Conservation (phyloP, 1,140 invertebrate species). For the Pseudomyrmex dendroicus region DNA sequence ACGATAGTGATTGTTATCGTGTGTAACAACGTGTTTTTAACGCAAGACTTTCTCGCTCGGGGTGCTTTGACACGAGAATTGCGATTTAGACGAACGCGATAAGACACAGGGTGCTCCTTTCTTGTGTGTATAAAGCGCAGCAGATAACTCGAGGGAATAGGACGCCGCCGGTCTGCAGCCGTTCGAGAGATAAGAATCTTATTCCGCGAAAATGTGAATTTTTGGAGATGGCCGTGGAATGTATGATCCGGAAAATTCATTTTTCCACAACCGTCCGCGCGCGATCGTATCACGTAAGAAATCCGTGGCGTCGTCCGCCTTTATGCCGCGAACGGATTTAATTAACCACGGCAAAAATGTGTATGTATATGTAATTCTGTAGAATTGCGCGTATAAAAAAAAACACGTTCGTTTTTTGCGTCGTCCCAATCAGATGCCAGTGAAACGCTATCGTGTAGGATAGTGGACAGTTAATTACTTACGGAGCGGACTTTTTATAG, state of each 20-base stretch:
- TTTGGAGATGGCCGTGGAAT: background rate
- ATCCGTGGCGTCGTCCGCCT: background rate
- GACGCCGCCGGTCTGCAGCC: background rate
- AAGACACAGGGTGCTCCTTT: background rate
- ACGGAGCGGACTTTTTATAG: no score
- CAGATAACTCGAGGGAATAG: slow-evolving; percentile 6
- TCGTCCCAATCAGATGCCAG: no score
- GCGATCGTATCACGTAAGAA: slow-evolving; percentile 1
- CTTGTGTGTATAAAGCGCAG: background rate
- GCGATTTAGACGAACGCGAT: slow-evolving; percentile 7
- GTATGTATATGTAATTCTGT: slow-evolving; percentile 4
- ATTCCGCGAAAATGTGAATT: slow-evolving; percentile 41
- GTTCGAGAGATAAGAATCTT: slow-evolving; percentile 29
- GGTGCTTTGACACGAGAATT: background rate
- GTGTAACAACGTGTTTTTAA: background rate
- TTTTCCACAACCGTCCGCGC: background rate
- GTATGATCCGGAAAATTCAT: slow-evolving; percentile 34
- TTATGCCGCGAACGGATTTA: background rate
- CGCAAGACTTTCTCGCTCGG: background rate
- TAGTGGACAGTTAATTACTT: no score
- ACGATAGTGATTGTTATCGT: background rate
- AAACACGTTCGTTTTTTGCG: background rate
- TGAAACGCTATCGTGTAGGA: no score
- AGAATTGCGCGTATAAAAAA: background rate
- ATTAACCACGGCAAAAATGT: background rate